A percentile compares a stretch with the other conserved stretches of the same genome.
Evolutionary conservation across 2,888 invertebrate genomes (phyloP).

Genomic region (Limnephilus lunatus): DNA sequence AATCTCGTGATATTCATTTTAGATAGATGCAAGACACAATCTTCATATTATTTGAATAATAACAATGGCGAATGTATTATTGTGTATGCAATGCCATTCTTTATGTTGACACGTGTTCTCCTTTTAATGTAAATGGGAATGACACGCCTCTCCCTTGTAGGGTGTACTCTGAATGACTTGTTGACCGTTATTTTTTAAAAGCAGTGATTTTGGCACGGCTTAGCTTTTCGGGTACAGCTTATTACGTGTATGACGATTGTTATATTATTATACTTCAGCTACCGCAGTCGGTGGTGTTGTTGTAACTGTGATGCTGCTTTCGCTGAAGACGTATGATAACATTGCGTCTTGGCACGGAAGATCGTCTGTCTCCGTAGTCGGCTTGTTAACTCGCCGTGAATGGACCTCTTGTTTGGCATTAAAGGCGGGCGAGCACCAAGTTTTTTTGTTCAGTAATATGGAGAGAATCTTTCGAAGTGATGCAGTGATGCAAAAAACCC

Average conservation of each 20-base stretch:
- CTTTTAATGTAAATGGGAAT: not conserved
- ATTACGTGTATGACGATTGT: not conserved
- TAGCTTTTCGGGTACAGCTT: not conserved
- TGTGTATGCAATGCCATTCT: not conserved
- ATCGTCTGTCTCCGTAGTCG: not conserved
- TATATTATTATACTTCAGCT: not conserved
- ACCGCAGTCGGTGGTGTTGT: not conserved
- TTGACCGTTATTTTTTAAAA: not conserved
- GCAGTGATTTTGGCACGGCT: not conserved
- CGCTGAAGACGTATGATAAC: slow-evolving; percentile 2
- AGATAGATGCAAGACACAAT: not conserved
- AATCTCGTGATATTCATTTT: not conserved
- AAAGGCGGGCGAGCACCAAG: not conserved
- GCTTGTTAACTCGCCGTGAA: not conserved
- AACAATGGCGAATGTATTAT: not conserved
- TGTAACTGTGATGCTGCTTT: not conserved
- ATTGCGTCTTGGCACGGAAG: not conserved
- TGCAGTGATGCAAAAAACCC: not conserved
- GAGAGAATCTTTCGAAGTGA: not conserved
- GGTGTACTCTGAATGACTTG: not conserved
- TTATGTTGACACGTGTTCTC: not conserved
- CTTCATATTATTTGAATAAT: not conserved
- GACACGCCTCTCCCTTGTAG: not conserved
- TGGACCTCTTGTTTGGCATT: not conserved
- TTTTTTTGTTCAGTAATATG: not conserved